phyloP scores from a whole-genome alignment of 2,113 vertebrate genomes.

The Neodon shergylaensis region DNA sequence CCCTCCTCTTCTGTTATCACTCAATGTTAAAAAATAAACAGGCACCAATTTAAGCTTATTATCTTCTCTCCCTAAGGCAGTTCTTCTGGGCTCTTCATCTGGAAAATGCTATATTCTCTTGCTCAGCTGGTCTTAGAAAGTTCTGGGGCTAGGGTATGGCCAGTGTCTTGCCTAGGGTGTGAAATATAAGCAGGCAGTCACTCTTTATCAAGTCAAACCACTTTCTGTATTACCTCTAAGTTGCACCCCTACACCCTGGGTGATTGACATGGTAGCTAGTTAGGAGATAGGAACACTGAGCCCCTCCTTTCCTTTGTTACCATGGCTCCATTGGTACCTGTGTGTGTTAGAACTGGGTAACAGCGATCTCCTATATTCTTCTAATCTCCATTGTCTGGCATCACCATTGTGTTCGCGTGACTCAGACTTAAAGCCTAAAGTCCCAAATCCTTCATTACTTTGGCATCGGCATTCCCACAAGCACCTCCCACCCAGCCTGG shows the following conservation, averaged over 20 bases:
- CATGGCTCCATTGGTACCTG: not conserved
- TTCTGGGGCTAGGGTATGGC: not conserved
- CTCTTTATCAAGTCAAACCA: not conserved
- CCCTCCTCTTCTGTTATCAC: not conserved
- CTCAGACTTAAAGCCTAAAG: not conserved
- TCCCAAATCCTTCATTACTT: not conserved
- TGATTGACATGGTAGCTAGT: not conserved
- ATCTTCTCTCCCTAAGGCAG: not conserved
- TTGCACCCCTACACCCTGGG: not conserved
- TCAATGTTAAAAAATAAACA: not conserved
- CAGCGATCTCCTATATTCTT: not conserved
- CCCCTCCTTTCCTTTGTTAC: not conserved
- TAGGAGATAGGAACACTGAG: not conserved
- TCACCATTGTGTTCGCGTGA: not conserved
- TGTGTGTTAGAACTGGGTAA: not conserved
- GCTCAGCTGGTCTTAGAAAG: not conserved
- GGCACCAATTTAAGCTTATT: not conserved
- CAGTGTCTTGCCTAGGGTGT: fast-evolving
- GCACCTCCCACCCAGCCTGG: not conserved
- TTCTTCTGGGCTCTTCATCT: not conserved
- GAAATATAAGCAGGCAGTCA: not conserved
- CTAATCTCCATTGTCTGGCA: not conserved
- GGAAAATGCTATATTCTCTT: not conserved
- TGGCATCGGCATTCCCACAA: not conserved
- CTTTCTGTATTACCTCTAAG: not conserved